These are phyloP conservation scores for Phaethornis superciliosus DNA, from an alignment of 2,113 vertebrate species.

Conservation along the genomic window DNA sequence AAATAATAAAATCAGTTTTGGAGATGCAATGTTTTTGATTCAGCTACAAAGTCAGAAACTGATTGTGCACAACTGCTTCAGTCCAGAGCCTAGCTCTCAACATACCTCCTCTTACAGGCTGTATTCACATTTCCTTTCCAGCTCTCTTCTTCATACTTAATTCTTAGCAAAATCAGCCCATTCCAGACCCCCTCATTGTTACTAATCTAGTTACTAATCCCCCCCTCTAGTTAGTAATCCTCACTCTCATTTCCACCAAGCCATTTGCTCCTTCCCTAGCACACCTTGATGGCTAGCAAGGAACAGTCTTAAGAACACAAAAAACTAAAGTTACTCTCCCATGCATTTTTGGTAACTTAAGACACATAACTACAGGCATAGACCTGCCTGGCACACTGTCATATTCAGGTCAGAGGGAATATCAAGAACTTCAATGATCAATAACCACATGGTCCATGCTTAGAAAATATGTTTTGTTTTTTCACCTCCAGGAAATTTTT, in stretches of 20 bases:
- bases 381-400: not conserved
- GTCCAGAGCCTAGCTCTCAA: not conserved
- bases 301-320: not conserved
- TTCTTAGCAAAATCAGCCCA: not conserved
- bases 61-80: not conserved
- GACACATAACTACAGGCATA: not conserved
- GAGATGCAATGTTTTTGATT: not conserved
- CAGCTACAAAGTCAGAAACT: not conserved
- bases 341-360: not conserved
- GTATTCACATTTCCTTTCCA: not conserved
- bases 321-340: not conserved
- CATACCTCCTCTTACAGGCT: not conserved
- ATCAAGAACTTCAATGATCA: not conserved
- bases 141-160: not conserved
- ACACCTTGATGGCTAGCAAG: not conserved
- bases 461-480: not conserved
- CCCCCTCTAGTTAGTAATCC: not conserved
- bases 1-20: not conserved
- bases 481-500: not conserved
- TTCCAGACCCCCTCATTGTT: not conserved
- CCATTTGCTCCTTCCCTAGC: not conserved
- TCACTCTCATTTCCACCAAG: not conserved
- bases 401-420: not conserved
- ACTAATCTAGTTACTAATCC: not conserved
- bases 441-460: not conserved